Evolutionary conservation across 2,113 vertebrate species (phyloP), one percentile per base, ranked within the genome.

Genomic region (Pseudopodoces humilis): DNA sequence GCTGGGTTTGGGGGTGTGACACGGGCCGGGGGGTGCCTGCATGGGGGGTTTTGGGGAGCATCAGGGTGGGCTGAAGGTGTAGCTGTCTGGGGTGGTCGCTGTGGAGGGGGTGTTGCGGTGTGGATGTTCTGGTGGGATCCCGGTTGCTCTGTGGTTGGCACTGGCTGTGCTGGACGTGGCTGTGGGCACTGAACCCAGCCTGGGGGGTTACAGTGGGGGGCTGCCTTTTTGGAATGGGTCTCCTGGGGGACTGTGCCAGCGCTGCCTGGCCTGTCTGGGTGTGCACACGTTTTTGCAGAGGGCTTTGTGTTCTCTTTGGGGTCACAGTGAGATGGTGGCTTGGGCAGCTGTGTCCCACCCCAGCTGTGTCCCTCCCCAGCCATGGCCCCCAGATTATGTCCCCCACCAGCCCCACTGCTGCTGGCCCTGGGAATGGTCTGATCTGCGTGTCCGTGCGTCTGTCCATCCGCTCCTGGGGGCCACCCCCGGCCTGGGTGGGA

Each of bases 401-500:
- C 47, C 44, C 13, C 27, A 16, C 27, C 17, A 12, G 23, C 46
- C 10, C 1, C 3, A 2, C 17, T 53, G 68, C 90, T 25, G 11
- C 65, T 10, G 1, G 52, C 52, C 58, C 53, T 72, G 72, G 69
- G 86, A 82, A 50, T 1, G 5, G n/a, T 78, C 37, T 1, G 41
- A 24, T 33, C 69, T 43, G 52, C 1, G 11, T 5, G 49, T 86
- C 81, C 3, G 4, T 87, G 52, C 1, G 21, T 88, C 90, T 22
- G 46, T 80, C 60, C 41, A 37, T 79, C 93, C 7, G 23, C 82
- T 85, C 92, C 82, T 33, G 7, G 41, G 68, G 92, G 94, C 94
- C 87, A n/a, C 76, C 92, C 86, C 55, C 7, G 12, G 88, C 82
- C 71, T 39, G 85, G 76, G 59, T 53, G 89, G 91, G 93, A 92